These are phyloP conservation scores for Aphis gossypii DNA, from an alignment of 1,140 invertebrate species.

Conservation along the genomic window DNA sequence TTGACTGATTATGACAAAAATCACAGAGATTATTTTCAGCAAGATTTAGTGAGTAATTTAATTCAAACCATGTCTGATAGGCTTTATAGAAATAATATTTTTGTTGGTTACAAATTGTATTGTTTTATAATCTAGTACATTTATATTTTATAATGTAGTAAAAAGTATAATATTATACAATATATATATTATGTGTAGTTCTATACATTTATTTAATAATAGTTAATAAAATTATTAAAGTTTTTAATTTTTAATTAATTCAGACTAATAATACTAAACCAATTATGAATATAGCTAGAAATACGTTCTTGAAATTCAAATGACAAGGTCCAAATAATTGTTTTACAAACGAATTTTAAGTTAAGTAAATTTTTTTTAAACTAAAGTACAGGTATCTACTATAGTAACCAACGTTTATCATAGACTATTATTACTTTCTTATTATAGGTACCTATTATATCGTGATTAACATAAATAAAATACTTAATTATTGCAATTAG, in stretches of 20 bases:
- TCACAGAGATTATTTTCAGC: no score
- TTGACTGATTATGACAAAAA: no score
- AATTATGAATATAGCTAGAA: not conserved
- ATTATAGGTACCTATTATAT: not conserved
- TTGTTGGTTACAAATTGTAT: not conserved
- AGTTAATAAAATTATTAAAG: not conserved
- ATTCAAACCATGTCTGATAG: no score
- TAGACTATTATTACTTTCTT: not conserved
- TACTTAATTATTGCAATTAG: not conserved
- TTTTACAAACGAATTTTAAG: not conserved
- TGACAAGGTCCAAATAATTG: not conserved
- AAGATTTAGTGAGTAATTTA: no score
- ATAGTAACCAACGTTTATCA: not conserved
- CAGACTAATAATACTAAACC: not conserved
- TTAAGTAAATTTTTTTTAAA: not conserved
- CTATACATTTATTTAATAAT: not conserved
- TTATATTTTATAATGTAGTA: no score
- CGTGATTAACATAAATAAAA: not conserved
- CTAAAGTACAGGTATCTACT: not conserved
- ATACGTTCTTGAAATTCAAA: not conserved
- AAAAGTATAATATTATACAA: not conserved
- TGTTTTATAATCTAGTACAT: no score
- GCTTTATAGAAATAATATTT: not conserved
- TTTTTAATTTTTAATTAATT: not conserved
- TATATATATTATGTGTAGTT: not conserved